A percentile compares a stretch with the other conserved stretches of the same genome.
phyloP scores from a whole-genome alignment of 2,113 vertebrate genomes.

The Hassar affinis region DNA sequence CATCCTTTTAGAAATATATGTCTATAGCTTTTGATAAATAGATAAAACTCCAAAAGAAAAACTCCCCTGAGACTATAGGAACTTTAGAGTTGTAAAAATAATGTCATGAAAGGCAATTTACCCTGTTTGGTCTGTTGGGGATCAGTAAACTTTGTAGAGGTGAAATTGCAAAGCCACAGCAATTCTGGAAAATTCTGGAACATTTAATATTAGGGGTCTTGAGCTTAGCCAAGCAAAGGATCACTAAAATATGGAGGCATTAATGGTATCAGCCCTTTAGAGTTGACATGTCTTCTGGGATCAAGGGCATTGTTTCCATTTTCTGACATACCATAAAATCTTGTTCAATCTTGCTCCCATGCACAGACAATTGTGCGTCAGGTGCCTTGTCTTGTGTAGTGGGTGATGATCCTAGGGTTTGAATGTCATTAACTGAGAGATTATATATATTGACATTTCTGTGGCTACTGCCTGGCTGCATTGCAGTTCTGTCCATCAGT shows the following conservation, averaged over 20 bases:
- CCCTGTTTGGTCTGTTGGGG: background rate
- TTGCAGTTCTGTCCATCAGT: constrained; percentile 38
- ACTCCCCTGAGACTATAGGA: background rate
- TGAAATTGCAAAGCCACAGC: background rate
- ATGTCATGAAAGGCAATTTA: background rate
- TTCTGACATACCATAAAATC: constrained; percentile 62
- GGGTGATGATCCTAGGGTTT: constrained; percentile 47
- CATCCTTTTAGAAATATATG: background rate
- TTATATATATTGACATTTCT: background rate
- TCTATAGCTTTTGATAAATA: background rate
- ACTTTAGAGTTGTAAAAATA: background rate
- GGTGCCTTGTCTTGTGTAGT: constrained; percentile 37
- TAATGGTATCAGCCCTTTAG: background rate
- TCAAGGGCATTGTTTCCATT: constrained; percentile 29
- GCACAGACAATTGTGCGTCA: constrained; percentile 12
- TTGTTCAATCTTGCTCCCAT: constrained; percentile 49
- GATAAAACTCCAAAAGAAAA: background rate
- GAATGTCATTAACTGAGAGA: constrained; percentile 15
- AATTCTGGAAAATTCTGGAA: constrained; percentile 2
- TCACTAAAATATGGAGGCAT: background rate
- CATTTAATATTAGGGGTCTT: background rate
- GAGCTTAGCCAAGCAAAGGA: background rate
- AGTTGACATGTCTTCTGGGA: background rate
- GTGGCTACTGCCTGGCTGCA: background rate
- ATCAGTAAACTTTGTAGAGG: background rate